A percentile compares a stretch with the other conserved stretches of the same genome.
phyloP scores from a whole-genome alignment of 64 coral and sea anemone genomes.

The Platygyra sinensis region DNA sequence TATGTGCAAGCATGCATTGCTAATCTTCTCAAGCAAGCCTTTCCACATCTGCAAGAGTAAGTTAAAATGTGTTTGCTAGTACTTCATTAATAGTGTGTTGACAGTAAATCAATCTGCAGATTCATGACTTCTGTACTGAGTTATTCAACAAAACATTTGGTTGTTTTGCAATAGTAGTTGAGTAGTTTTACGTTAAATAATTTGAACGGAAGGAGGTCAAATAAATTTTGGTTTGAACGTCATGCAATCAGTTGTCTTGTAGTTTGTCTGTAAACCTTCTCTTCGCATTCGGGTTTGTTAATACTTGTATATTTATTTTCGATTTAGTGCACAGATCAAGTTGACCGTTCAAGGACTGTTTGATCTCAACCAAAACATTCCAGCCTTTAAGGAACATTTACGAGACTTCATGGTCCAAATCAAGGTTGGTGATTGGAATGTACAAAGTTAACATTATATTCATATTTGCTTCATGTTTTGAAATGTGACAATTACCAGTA shows the following conservation, averaged over 20 bases:
- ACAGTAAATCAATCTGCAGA: not conserved
- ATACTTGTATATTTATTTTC: not conserved
- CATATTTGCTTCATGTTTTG: too few species aligned
- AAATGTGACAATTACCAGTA: too few species aligned
- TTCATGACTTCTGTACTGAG: too few species aligned
- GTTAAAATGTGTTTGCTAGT: slow-evolving; percentile 3
- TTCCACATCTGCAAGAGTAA: slow-evolving; percentile 98
- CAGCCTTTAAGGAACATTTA: slow-evolving; percentile 97
- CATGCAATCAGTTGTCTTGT: not conserved
- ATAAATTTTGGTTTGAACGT: too few species aligned
- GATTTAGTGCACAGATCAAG: slow-evolving; percentile 82
- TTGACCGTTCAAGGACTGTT: slow-evolving; percentile 95
- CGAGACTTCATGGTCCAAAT: slow-evolving; percentile 99
- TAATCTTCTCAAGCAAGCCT: slow-evolving; percentile 87
- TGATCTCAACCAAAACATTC: slow-evolving; percentile 96
- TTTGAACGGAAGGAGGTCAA: too few species aligned
- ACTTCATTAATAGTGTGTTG: not conserved
- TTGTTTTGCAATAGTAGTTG: too few species aligned
- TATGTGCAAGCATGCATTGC: slow-evolving; percentile 91
- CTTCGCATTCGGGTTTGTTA: too few species aligned
- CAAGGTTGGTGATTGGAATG: slow-evolving; percentile 46
- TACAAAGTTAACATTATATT: too few species aligned
- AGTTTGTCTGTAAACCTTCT: too few species aligned
- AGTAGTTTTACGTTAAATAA: too few species aligned
- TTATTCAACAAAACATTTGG: too few species aligned